phyloP scores from a whole-genome alignment of 2,797 vertebrate species.

The Danio albolineatus region DNA sequence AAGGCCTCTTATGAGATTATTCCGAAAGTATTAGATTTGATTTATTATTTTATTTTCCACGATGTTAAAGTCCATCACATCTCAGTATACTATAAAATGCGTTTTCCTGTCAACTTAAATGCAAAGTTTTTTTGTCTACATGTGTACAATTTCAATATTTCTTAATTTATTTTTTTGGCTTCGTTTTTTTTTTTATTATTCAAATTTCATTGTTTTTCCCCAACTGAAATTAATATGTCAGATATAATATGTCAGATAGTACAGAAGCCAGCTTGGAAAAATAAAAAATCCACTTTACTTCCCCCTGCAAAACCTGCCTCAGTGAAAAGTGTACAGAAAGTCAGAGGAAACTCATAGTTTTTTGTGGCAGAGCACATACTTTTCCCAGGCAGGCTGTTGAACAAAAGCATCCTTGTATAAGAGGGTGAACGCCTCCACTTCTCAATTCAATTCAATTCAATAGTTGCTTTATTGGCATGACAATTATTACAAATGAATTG shows the following conservation, averaged over 20 bases:
- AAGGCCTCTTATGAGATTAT: background rate
- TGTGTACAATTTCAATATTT: too few species aligned
- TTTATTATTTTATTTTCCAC: too few species aligned
- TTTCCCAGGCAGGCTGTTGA: conserved; percentile 57
- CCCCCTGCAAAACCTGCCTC: background rate
- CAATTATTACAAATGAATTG: too few species aligned
- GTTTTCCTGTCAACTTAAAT: too few species aligned
- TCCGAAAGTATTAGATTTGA: background rate
- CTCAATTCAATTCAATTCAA: too few species aligned
- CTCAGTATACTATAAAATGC: too few species aligned
- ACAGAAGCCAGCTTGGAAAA: background rate
- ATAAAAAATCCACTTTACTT: background rate
- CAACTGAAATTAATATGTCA: background rate
- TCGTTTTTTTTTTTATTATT: background rate
- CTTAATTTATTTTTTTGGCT: too few species aligned
- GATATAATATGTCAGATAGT: too few species aligned
- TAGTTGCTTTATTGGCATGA: too few species aligned
- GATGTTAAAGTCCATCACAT: too few species aligned
- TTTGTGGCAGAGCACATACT: conserved; percentile 1
- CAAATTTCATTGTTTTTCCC: background rate
- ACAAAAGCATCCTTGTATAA: conserved; percentile 69
- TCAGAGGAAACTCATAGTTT: conserved; percentile 12
- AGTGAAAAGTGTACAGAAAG: conserved; percentile 12
- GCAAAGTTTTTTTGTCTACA: too few species aligned
- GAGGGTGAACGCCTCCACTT: conserved; percentile 54